phyloP scores from a whole-genome alignment of 2,113 vertebrate genomes.

The Camarhynchus parvulus region DNA sequence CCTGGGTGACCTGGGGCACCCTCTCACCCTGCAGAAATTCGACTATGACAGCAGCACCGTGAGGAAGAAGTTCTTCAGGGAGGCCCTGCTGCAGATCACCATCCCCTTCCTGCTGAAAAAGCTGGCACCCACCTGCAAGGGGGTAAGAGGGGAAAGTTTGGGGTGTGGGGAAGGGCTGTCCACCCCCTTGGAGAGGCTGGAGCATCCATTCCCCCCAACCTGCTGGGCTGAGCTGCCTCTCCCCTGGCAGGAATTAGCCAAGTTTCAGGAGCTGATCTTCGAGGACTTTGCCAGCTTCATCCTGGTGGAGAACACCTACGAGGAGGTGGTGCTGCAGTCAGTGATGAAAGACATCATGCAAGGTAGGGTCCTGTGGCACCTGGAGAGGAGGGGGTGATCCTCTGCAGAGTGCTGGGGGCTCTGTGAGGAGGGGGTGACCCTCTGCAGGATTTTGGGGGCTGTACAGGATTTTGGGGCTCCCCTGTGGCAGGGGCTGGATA shows the following conservation, averaged over 20 bases:
- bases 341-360: conserved; percentile 96
- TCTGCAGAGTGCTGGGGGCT: background rate
- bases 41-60: conserved; percentile 97
- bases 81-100: conserved; percentile 94
- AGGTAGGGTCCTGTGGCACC: conserved; percentile 75
- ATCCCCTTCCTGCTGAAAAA: conserved; percentile 95
- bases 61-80: conserved; percentile 94
- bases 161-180: rapidly evolving
- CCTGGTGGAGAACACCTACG: conserved; percentile 83
- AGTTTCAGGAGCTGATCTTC: conserved; percentile 93
- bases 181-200: rapidly evolving
- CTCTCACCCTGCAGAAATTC: conserved; percentile 80
- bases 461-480: rapidly evolving
- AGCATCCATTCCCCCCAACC: background rate
- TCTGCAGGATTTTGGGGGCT: rapidly evolving
- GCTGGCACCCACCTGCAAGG: conserved; percentile 84
- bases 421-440: background rate
- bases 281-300: conserved; percentile 90
- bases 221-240: background rate
- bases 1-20: rapidly evolving
- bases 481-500: background rate
- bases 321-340: conserved; percentile 93
- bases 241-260: conserved; percentile 81
- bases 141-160: conserved; percentile 62
- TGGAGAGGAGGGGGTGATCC: background rate